phyloP scores from a whole-genome alignment of 2,888 invertebrate genomes.

The Acrobasis repandana region DNA sequence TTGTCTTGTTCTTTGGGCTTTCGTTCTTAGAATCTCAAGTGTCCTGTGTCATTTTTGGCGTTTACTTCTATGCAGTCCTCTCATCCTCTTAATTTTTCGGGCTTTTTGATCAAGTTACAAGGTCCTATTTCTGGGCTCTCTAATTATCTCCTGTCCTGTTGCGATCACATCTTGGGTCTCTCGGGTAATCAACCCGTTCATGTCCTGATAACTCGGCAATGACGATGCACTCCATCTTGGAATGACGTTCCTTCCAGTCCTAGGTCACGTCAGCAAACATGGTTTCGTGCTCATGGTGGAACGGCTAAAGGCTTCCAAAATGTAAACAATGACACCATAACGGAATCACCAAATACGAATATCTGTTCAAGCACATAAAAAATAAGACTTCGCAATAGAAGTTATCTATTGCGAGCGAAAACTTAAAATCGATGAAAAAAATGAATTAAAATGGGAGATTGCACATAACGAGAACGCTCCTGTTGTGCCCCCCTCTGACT shows the following conservation, averaged over 20 bases:
- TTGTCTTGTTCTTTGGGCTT: no score
- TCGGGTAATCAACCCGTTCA: neutral
- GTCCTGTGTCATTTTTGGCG: no score
- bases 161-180: neutral
- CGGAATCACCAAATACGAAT: slow-evolving; percentile 60
- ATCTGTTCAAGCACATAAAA: slow-evolving; percentile 43
- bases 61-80: no score
- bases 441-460: slow-evolving; percentile 67
- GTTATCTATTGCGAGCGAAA: slow-evolving; percentile 43
- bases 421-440: slow-evolving; percentile 51
- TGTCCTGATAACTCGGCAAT: neutral
- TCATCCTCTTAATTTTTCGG: neutral
- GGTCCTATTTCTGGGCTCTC: neutral
- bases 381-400: slow-evolving; percentile 22
- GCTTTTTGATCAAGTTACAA: neutral
- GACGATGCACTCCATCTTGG: neutral
- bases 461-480: slow-evolving; percentile 72
- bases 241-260: neutral
- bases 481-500: slow-evolving; percentile 70
- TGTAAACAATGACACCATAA: slow-evolving; percentile 63
- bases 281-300: neutral
- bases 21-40: no score
- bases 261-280: neutral
- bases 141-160: neutral
- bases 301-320: slow-evolving; percentile 11